Conservation (phyloP, 2,113 vertebrate species). For the Turnix velox region DNA sequence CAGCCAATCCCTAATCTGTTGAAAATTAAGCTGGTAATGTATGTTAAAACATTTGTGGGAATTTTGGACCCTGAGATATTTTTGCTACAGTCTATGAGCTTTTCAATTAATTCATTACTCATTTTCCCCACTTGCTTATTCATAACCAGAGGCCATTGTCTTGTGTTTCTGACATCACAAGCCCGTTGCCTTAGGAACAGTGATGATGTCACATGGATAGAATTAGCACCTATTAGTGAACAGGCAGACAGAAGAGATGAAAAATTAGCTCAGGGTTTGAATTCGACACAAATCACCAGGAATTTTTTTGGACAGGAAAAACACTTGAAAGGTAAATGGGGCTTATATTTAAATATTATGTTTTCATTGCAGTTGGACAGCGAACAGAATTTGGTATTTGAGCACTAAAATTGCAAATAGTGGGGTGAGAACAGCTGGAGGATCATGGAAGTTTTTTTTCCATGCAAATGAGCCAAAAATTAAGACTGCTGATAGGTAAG, state of each 20-base stretch:
- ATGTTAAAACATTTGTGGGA: neutral
- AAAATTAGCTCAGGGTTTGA: slow-evolving; percentile 18
- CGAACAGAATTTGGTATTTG: slow-evolving; percentile 44
- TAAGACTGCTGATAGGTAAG: neutral
- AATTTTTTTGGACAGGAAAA: slow-evolving; percentile 62
- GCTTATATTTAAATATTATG: slow-evolving; percentile 62
- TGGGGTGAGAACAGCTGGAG: slow-evolving; percentile 61
- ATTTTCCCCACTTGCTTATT: neutral
- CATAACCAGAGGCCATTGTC: slow-evolving; percentile 27
- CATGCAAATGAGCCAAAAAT: slow-evolving; percentile 55
- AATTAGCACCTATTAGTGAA: slow-evolving; percentile 36
- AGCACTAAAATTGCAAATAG: slow-evolving; percentile 45
- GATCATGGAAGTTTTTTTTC: slow-evolving; percentile 41
- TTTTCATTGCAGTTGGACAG: slow-evolving; percentile 58
- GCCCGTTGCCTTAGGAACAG: neutral
- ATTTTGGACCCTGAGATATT: neutral
- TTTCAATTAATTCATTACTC: neutral
- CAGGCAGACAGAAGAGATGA: slow-evolving; percentile 10
- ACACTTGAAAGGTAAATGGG: slow-evolving; percentile 67
- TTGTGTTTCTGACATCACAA: slow-evolving; percentile 65
- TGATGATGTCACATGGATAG: slow-evolving; percentile 42
- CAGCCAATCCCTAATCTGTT: neutral
- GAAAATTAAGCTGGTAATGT: neutral
- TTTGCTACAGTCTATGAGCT: neutral
- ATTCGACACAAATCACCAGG: slow-evolving; percentile 45